Evolutionary conservation across 2,797 vertebrate genomes (phyloP), one percentile per base, ranked within the genome.

Genomic region (Pipistrellus nathusii): DNA sequence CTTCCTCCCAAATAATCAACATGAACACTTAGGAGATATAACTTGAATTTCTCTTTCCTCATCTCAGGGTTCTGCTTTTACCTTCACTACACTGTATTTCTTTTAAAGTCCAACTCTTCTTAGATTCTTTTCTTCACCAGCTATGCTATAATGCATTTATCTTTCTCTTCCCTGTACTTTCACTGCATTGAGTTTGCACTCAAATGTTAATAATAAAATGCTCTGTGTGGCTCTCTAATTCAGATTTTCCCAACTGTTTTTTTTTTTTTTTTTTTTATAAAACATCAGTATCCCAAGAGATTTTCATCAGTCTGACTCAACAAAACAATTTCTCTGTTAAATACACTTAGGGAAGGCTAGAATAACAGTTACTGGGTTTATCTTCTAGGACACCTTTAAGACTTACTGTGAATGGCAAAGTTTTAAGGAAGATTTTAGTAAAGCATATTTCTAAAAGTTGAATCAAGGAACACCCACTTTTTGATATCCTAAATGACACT

Each of bases 61-160:
- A 11, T 15, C 12, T 41, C 30, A 92, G 53, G 25, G 27, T 55
- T 88, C 9, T 48, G 3, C 13, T n/a, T 82, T 90, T 57, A 82
- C 27, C 53, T 62, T 32, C 59, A 48, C 11, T n/a, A 38, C 13
- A 68, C 9, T 90, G 35, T 27, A 68, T 53, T 94, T 85, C 2
- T 73, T 91, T 86, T 55, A 35, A 92, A 38, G n/a, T 57, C 9
- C 59, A 25, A 53, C 23, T 93, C 25, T 35, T 89, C 41, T 46
- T 57, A 93, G 38, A 23, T 71, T 81, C 30, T 81, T 84, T 73
- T 87, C 55, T 77, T 94, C 30, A 84, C 25, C 35, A 66, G 20
- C 7, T 81, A 30, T 27, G 48, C 57, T 13, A 55, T 38, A 85
- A 64, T 35, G 38, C 38, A 41, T 41, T 41, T 41, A 80, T 80